Base-by-base conservation (phyloP, 1,140 invertebrate species). In the Heliconius himera region DNA sequence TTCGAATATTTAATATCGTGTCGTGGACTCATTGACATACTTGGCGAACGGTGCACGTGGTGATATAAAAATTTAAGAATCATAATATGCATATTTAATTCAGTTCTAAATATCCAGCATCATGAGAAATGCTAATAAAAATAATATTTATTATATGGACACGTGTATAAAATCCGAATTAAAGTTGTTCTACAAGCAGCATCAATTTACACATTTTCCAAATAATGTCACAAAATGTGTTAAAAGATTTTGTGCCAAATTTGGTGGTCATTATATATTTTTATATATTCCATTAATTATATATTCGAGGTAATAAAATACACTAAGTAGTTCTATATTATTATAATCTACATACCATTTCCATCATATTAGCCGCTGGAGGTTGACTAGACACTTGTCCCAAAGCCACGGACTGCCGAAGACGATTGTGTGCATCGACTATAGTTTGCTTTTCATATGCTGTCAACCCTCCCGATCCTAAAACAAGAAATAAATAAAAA, bases 351-450 rank as follows among this genome's bases (percentile, higher is more conserved):
- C 95, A 93, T 94, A 97, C 97, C 96, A 98, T 96, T 95, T 98
- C 97, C 93, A 96, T 96, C 96, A 97, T 97, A 93, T 98, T 98
- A 83, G 97, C 96, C 3, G 97, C 96, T 46, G 96, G 96, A 36
- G 97, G 96, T 85, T 98, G 97, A 66, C 96, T 96, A 76, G 95
- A 95, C 86, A 98, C 96, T 87, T 96, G 96, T 60, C 97, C 97
- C 73, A 97, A 95, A 78, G 97, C 97, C 78, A 98, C 97, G n/a
- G 96, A 94, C 88, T 97, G 96, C 88, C 98, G 94, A 49, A 97
- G 95, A 79, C 96, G 95, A 95, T 98, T 98, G 94, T 98, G 98
- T 83, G 96, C 95, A 85, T 97, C 96, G 74, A 98, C 95, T 82
- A 98, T 97, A 46, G 95, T 95, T 90, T 96, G 95, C 76, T 77